Evolutionary conservation across 2,888 invertebrate species (phyloP), one percentile per base, ranked within the genome.

Genomic region (Drosophila macrospina): DNA sequence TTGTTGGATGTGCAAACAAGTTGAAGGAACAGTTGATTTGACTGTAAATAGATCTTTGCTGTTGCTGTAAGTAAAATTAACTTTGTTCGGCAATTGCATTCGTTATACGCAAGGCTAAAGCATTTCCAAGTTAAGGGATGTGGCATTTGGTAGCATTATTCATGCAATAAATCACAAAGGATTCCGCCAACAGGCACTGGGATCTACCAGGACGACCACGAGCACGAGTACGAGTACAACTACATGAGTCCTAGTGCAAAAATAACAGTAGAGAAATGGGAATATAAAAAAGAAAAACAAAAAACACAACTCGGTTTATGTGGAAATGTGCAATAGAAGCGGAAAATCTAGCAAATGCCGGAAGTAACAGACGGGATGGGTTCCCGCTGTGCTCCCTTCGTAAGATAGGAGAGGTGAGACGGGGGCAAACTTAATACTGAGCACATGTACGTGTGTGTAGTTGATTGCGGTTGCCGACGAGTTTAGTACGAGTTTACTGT

Each of bases 151-250:
- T 62, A 64, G 65, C 78, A 78, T 75, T 76, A 75, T 67, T 74
- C 66, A 69, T 69, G 75, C 69, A 70, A 75, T 75, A 78, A 75
- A 74, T 78, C 77, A 72, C 69, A 68, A 69, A 72, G 75, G 69
- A 74, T 66, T 71, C 68, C 44, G 50, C 30, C 32, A 56, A 24
- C 51, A 68, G 60, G 56, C 68, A 52, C 61, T 48, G 54, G 50
- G 55, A 67, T 51, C 56, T 57, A 20, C 41, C 41, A 54, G 28
- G 30, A 54, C 39, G 41, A 20, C 20, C 20, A 41, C 41, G 24
- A 41, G 6, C 45, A 26, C 28, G 8, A 41, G 16, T 30, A 52
- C 30, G 41, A 54, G 51, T 51, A 55, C 59, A n/a, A n/a, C n/a
- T n/a, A n/a, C 45, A 26, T 7, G 8, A 41, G 16, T 30, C 41